A percentile compares a stretch with the other conserved stretches of the same genome.
Conservation (phyloP, 2,113 vertebrate genomes). For the Daphoenositta chrysoptera region DNA sequence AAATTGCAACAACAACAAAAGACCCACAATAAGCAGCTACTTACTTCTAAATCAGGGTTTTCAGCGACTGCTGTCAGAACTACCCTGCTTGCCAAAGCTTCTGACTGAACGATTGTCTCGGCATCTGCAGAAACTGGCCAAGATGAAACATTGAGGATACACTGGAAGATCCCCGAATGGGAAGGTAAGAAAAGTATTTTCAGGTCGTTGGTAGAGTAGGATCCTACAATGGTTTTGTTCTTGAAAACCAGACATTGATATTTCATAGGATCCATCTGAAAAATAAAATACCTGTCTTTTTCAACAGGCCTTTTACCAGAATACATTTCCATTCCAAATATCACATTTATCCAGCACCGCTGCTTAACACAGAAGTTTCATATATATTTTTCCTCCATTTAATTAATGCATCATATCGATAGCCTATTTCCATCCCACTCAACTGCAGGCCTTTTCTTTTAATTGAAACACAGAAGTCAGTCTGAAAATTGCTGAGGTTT, state of each 20-base stretch:
- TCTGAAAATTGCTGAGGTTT: neutral
- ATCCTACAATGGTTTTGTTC: conserved; percentile 88
- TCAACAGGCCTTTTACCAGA: neutral
- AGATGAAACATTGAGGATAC: conserved; percentile 85
- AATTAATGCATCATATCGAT: neutral
- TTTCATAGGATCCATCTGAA: conserved; percentile 81
- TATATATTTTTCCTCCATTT: neutral
- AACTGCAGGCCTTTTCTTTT: neutral
- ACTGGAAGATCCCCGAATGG: conserved; percentile 85
- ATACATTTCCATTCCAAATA: neutral
- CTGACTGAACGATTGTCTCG: conserved; percentile 77
- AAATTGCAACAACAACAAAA: neutral
- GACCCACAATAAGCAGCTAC: neutral
- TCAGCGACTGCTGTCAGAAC: conserved; percentile 87
- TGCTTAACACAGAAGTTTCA: neutral
- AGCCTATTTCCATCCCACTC: neutral
- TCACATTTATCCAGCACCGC: neutral
- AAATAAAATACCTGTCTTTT: neutral
- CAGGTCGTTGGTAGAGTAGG: conserved; percentile 87
- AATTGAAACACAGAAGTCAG: neutral
- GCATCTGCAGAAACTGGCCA: conserved; percentile 88
- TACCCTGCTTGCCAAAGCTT: conserved; percentile 84
- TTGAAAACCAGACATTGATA: conserved; percentile 93
- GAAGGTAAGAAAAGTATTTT: conserved; percentile 90
- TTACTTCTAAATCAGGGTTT: conserved; percentile 86